phyloP scores from a whole-genome alignment of 2,888 invertebrate species.

The Microctonus aethiopoides region DNA sequence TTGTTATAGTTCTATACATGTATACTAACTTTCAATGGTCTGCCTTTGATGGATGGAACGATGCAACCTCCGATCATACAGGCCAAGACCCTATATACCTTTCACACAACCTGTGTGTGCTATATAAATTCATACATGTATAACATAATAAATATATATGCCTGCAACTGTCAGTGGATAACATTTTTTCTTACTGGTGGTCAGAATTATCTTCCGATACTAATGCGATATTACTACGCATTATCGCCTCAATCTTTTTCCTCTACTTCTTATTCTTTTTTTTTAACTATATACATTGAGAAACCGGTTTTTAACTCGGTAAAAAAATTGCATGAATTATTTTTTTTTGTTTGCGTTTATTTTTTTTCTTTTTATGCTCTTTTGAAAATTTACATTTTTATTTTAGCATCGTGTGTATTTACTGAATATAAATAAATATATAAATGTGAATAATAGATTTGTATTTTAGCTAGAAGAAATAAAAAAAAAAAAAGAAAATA shows the following conservation, averaged over 20 bases:
- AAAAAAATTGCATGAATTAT: not conserved
- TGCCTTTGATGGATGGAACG: not conserved
- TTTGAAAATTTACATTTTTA: not conserved
- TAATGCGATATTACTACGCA: slow-evolving; percentile 12
- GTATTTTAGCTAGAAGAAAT: not conserved
- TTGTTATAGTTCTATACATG: too few relatives aligned
- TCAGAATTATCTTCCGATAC: not conserved
- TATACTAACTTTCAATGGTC: not conserved
- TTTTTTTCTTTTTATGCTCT: not conserved
- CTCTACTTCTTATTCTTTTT: not conserved
- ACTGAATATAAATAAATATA: not conserved
- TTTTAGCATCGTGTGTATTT: not conserved
- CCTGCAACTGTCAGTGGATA: too few relatives aligned
- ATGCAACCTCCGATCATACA: not conserved
- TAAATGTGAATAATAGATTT: not conserved
- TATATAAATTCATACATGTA: too few relatives aligned
- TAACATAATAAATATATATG: too few relatives aligned
- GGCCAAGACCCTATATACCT: not conserved
- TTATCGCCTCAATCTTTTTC: not conserved
- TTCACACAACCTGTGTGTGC: not conserved
- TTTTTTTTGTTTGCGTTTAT: not conserved
- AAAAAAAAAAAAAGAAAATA: not conserved
- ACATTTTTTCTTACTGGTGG: too few relatives aligned
- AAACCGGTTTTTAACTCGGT: not conserved
- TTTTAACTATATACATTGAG: not conserved